phyloP scores from a whole-genome alignment of 2,113 vertebrate genomes.

The Oceanodroma tethys region DNA sequence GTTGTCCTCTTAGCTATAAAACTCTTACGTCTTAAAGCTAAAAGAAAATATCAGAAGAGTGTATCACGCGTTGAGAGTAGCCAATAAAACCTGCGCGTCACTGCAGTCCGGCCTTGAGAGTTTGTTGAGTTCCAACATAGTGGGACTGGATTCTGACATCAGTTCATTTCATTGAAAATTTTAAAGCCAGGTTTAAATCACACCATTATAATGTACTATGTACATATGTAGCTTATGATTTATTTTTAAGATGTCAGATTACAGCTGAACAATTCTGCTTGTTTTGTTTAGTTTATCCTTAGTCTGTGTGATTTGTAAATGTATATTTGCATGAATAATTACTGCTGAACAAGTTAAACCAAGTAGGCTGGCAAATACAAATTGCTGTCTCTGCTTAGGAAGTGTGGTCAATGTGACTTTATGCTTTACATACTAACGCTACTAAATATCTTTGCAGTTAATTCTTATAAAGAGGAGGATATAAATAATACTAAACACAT shows the following conservation, averaged over 20 bases:
- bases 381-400: neutral
- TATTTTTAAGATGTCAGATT: neutral
- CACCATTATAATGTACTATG: neutral
- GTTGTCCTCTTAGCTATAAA: neutral
- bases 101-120: neutral
- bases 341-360: neutral
- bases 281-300: neutral
- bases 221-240: neutral
- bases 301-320: neutral
- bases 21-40: rapidly evolving
- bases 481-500: neutral
- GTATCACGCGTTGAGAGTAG: neutral
- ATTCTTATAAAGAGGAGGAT: neutral
- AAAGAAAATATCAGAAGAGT: neutral
- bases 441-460: neutral
- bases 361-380: neutral
- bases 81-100: neutral
- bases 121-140: neutral
- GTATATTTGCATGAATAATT: constrained; percentile 34
- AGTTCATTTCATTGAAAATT: neutral
- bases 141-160: neutral
- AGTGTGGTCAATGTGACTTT: neutral
- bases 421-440: neutral
- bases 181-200: neutral
- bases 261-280: neutral